Percentiles rank a stretch among this genome's conserved stretches.
These are phyloP conservation scores for Clangula hyemalis DNA, from an alignment of 2,797 vertebrate species.

Conservation along the genomic window DNA sequence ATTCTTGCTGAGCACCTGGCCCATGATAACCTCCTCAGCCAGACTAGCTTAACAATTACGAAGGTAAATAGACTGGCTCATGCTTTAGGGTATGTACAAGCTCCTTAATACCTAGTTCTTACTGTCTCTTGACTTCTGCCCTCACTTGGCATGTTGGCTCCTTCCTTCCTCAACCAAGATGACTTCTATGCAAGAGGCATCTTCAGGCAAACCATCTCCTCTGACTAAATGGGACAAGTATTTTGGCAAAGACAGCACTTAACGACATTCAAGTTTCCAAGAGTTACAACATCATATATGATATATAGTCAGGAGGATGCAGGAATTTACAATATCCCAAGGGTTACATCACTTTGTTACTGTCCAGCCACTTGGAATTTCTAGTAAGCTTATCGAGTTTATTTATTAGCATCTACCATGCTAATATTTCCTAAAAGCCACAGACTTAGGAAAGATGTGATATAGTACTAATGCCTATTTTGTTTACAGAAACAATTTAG, in stretches of 20 bases:
- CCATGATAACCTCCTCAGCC: not conserved
- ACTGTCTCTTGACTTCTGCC: not conserved
- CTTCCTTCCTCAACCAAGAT: not conserved
- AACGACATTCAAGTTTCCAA: not conserved
- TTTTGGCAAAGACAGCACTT: not conserved
- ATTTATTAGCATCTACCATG: not conserved
- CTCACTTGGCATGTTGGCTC: not conserved
- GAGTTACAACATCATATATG: not conserved
- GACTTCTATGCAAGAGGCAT: not conserved
- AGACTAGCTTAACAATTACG: constrained; percentile 63
- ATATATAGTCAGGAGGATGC: rapidly evolving
- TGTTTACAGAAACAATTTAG: not conserved
- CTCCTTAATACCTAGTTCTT: constrained; percentile 18
- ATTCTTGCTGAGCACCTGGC: not conserved
- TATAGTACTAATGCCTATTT: not conserved
- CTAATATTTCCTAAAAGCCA: not conserved
- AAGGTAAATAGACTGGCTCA: constrained; percentile 31
- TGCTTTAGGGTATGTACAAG: constrained; percentile 6
- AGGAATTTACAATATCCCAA: not conserved
- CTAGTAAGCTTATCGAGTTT: not conserved
- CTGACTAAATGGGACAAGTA: not conserved
- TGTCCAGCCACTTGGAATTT: not conserved
- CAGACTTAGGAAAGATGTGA: not conserved
- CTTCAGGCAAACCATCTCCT: not conserved
- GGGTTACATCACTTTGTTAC: not conserved